A percentile compares a stretch with the other conserved stretches of the same genome.
Evolutionary conservation across 2,113 vertebrate species (phyloP).

Genomic region (Pituophis catenifer): DNA sequence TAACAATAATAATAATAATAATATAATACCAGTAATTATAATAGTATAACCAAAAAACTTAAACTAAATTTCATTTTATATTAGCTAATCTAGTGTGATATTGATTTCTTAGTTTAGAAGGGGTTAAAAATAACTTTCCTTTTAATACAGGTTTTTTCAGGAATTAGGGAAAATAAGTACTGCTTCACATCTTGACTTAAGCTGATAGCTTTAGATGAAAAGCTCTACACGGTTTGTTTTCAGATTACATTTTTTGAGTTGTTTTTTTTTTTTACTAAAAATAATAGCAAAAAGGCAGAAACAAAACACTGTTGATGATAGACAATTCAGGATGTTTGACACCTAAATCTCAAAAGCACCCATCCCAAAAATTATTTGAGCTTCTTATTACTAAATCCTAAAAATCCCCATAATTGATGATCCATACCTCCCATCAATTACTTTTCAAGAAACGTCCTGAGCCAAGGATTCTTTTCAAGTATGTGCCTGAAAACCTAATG

Average conservation of each 20-base stretch:
- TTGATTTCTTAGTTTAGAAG: not conserved
- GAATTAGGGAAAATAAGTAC: not conserved
- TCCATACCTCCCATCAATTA: not conserved
- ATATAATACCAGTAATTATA: too few relatives aligned
- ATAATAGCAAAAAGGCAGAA: not conserved
- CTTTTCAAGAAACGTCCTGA: not conserved
- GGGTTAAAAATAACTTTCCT: not conserved
- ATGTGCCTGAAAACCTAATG: not conserved
- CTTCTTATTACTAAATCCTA: constrained; percentile 13
- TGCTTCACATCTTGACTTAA: not conserved
- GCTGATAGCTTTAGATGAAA: not conserved
- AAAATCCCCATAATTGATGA: not conserved
- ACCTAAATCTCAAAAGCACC: not conserved
- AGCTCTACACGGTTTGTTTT: constrained; percentile 8
- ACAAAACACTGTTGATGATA: not conserved
- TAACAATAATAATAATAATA: too few relatives aligned
- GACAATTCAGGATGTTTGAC: constrained; percentile 18
- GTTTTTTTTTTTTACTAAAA: not conserved
- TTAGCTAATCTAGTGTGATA: not conserved
- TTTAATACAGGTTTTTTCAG: constrained; percentile 1
- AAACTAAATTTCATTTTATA: too few relatives aligned
- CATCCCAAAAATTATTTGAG: not conserved
- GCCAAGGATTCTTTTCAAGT: not conserved
- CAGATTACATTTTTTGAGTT: not conserved
- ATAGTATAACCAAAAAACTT: too few relatives aligned